A percentile compares a stretch with the other conserved stretches of the same genome.
Conservation (phyloP, 53 echinoderm and acorn worm species). For the Apostichopus leukothele region DNA sequence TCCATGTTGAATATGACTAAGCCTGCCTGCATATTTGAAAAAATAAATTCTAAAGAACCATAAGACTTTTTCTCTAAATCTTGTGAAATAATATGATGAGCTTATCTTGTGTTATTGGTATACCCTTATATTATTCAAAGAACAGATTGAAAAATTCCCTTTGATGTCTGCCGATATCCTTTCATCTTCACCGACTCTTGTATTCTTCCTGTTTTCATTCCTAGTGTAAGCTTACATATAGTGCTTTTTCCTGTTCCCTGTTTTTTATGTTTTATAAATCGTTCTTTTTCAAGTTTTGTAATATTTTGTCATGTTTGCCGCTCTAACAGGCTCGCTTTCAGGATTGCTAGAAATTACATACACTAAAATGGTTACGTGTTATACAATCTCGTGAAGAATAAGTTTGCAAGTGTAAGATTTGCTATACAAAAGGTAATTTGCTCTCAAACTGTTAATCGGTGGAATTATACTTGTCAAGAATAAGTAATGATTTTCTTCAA, state of each 20-base stretch:
- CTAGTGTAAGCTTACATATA: background rate
- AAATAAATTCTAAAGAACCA: no score
- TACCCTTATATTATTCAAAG: slow-evolving; percentile 3
- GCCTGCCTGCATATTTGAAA: no score
- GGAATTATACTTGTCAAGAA: no score
- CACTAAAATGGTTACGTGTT: background rate
- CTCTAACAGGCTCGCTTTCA: background rate
- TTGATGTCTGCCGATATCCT: slow-evolving; percentile 23
- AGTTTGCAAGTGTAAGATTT: no score
- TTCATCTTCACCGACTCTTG: slow-evolving; percentile 3
- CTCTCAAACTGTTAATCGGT: no score
- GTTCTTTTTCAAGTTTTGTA: background rate
- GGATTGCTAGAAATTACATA: background rate
- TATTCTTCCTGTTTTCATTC: background rate
- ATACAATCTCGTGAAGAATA: background rate
- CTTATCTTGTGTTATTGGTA: background rate
- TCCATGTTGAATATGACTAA: background rate
- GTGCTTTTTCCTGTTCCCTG: background rate
- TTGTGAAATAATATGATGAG: slow-evolving; percentile 23
- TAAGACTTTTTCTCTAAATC: slow-evolving; percentile 1
- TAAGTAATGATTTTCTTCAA: no score
- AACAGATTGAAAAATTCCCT: background rate
- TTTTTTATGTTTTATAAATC: background rate
- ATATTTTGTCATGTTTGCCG: background rate
- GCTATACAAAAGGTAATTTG: no score